These are phyloP conservation scores for Mesorhabditis sp. DNA, from an alignment of 2,888 invertebrate genomes.

Conservation along the genomic window DNA sequence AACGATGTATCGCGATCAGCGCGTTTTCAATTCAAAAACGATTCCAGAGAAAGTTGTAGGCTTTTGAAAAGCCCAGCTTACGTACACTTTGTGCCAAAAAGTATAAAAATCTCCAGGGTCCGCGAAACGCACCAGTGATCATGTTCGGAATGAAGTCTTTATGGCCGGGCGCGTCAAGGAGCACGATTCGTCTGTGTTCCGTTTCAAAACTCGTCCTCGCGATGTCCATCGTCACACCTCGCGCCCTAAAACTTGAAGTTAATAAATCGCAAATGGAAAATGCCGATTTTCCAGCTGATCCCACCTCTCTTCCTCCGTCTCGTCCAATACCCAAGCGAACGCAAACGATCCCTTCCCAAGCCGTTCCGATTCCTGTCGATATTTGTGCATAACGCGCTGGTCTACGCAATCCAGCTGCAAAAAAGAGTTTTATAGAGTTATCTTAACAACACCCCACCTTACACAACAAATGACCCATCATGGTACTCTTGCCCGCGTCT, in stretches of 20 bases:
- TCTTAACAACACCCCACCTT: constrained; percentile 54
- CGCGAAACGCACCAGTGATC: constrained; percentile 71
- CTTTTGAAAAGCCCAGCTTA: not conserved
- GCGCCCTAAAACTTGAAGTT: constrained; percentile 56
- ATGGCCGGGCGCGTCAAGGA: constrained; percentile 96
- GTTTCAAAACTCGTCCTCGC: constrained; percentile 67
- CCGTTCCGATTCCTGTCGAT: constrained; percentile 93
- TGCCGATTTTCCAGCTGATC: not conserved
- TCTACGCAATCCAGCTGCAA: constrained; percentile 73
- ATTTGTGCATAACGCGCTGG: constrained; percentile 85
- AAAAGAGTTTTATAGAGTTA: constrained; percentile 3
- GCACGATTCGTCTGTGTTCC: constrained; percentile 51
- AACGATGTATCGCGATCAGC: not conserved
- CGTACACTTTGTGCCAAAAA: not conserved
- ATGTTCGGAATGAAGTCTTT: constrained; percentile 99
- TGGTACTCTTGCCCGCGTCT: constrained; percentile 90
- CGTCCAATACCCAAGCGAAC: constrained; percentile 97
- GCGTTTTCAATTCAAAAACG: not conserved
- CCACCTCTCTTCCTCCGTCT: constrained; percentile 87
- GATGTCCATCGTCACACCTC: constrained; percentile 98
- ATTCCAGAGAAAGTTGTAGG: not conserved
- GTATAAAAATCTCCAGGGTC: not conserved
- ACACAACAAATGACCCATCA: constrained; percentile 91
- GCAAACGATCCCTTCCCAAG: constrained; percentile 82
- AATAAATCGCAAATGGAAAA: not conserved